Base-by-base conservation (phyloP, 2,797 vertebrate genomes). In the Astyanax mexicanus region DNA sequence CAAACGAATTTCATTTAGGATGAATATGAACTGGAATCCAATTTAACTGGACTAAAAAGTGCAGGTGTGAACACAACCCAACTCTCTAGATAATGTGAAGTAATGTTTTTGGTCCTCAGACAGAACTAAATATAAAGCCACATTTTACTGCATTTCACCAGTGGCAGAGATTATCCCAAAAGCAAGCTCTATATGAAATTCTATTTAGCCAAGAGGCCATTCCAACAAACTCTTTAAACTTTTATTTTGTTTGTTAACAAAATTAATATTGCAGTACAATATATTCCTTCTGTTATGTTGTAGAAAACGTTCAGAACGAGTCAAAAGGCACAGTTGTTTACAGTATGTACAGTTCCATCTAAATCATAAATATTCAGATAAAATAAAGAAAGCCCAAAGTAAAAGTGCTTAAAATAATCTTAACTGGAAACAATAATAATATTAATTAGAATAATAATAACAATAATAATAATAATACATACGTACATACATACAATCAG, bases 351-450 rank as follows among this genome's bases (percentile, higher is more conserved):
- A 97, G 88, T 89, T 93, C 91, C 89, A 90, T 93, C 94, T 92
- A 93, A 83, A 92, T 97, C 95, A 98, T 99, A 99, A 99, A 99
- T 98, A 99, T 94, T 92, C 93, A 96, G 93, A 95, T 74, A 95
- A 92, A 93, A 89, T 87, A 94, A 94, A 93, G 92, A 91, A n/a
- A 94, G 93, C 92, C 91, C 80, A 93, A 94, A 90, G 94, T 93
- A 94, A 97, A 97, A 96, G 95, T 96, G 96, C 95, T 93, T 89
- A 94, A 94, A 92, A 93, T 91, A 93, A 89, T 92, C 92, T 75
- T 69, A 83, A 89, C 91, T 91, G 92, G 94, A 92, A 91, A 93
- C 90, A 94, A 93, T 89, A 92, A 93, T 93, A 95, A 93, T 92
- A 96, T 72, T 55, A 74, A 67, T n/a, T n/a, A n/a, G n/a, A n/a